Percentiles rank a stretch among this genome's conserved stretches.
Conservation (phyloP, 2,888 invertebrate genomes). For the Eupithecia insigniata region DNA sequence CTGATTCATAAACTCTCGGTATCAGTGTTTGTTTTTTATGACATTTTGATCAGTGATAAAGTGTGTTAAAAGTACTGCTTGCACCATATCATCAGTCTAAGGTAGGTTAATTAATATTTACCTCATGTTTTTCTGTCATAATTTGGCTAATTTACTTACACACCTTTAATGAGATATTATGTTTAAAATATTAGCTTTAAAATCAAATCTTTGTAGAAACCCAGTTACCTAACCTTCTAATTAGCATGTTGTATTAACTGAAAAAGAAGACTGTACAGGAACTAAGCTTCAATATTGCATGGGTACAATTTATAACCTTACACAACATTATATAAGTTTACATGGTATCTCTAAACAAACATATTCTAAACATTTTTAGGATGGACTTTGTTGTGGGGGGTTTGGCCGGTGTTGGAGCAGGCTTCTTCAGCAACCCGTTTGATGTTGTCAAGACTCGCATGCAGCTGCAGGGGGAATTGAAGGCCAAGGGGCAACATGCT, state of each 20-base stretch:
- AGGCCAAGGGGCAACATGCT: slow-evolving; percentile 86
- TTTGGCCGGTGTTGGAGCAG: slow-evolving; percentile 89
- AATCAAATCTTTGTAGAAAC: not conserved
- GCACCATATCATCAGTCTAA: not conserved
- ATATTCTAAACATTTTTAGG: slow-evolving; percentile 31
- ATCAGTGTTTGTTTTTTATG: not conserved
- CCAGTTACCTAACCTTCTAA: not conserved
- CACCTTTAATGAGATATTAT: too few relatives aligned
- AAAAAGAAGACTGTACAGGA: not conserved
- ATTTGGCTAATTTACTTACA: not conserved
- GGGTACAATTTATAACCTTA: not conserved
- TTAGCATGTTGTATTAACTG: not conserved
- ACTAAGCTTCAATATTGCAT: not conserved
- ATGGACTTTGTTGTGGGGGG: slow-evolving; percentile 91
- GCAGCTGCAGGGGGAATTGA: slow-evolving; percentile 93
- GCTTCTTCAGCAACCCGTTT: slow-evolving; percentile 93
- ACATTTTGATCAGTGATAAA: not conserved
- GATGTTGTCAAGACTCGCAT: slow-evolving; percentile 95
- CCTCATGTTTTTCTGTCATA: not conserved
- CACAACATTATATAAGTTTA: not conserved
- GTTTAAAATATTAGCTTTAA: not conserved
- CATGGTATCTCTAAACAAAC: not conserved
- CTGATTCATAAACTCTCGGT: not conserved
- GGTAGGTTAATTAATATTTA: not conserved
- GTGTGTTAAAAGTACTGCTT: slow-evolving; percentile 2